phyloP scores from a whole-genome alignment of 2,888 invertebrate genomes.

The Polyommatus icarus region DNA sequence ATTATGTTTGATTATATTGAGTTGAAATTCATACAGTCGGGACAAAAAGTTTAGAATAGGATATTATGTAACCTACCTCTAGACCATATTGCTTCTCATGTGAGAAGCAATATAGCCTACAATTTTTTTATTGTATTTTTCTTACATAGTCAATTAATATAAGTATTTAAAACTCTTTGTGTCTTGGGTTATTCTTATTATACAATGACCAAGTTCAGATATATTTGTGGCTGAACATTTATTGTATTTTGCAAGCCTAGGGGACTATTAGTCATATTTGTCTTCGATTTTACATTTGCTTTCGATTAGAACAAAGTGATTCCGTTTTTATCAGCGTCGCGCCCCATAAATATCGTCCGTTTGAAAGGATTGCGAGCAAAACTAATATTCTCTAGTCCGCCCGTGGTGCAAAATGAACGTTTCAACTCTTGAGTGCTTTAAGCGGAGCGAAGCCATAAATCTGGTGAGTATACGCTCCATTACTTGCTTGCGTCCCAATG shows the following conservation, averaged over 20 bases:
- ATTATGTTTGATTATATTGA: neutral
- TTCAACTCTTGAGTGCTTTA: conserved; percentile 49
- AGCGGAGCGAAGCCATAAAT: conserved; percentile 49
- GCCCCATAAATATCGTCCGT: conserved; percentile 42
- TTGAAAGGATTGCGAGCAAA: conserved; percentile 45
- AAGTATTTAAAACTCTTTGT: too few species aligned
- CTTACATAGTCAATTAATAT: too few species aligned
- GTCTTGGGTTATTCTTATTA: too few species aligned
- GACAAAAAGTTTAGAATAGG: too few species aligned
- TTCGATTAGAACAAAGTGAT: conserved; percentile 25
- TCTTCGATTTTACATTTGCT: conserved; percentile 6
- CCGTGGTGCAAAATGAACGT: conserved; percentile 48
- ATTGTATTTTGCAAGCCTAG: neutral
- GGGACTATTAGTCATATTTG: neutral
- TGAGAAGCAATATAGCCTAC: too few species aligned
- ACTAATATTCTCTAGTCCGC: conserved; percentile 47
- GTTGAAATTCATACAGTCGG: neutral
- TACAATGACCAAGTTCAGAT: neutral
- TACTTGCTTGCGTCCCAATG: conserved; percentile 46
- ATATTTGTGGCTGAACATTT: neutral
- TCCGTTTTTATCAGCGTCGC: conserved; percentile 33
- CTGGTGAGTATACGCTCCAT: conserved; percentile 50
- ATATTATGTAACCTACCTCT: too few species aligned
- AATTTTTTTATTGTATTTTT: too few species aligned
- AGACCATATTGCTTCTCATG: too few species aligned